Conservation (phyloP, 2,797 vertebrate genomes). For the Lerista edwardsae region DNA sequence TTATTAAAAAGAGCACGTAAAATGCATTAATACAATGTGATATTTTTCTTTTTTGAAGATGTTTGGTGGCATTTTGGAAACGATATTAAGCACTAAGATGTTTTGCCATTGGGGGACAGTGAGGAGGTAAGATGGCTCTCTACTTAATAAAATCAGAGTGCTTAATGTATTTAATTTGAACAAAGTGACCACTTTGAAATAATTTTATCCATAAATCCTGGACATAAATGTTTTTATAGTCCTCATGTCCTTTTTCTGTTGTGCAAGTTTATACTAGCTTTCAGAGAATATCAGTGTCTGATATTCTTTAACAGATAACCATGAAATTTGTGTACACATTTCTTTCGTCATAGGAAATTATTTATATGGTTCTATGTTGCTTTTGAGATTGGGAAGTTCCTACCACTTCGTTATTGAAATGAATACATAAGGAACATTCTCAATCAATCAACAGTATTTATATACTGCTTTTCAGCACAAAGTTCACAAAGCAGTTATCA, state of each 20-base stretch:
- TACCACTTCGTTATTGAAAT: background rate
- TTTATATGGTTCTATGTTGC: background rate
- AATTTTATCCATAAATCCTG: slow-evolving; percentile 9
- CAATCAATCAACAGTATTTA: too few species aligned
- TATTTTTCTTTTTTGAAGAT: slow-evolving; percentile 51
- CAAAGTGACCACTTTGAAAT: too few species aligned
- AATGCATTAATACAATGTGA: background rate
- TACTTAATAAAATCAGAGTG: background rate
- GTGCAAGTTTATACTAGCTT: background rate
- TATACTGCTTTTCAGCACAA: too few species aligned
- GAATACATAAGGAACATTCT: background rate
- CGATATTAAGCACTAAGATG: slow-evolving; percentile 71
- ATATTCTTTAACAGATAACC: background rate
- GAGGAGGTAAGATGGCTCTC: slow-evolving; percentile 72
- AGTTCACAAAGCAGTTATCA: too few species aligned
- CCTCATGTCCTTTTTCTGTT: background rate
- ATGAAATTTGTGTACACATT: background rate
- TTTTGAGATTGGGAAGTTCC: background rate
- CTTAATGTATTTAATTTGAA: too few species aligned
- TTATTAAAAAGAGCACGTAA: background rate
- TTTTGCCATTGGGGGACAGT: slow-evolving; percentile 73
- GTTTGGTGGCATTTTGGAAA: slow-evolving; percentile 66
- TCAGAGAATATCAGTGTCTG: background rate
- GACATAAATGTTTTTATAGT: background rate
- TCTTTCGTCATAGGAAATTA: background rate